Conservation (phyloP, 2,888 invertebrate genomes). For the Drosophila atroscutellata region DNA sequence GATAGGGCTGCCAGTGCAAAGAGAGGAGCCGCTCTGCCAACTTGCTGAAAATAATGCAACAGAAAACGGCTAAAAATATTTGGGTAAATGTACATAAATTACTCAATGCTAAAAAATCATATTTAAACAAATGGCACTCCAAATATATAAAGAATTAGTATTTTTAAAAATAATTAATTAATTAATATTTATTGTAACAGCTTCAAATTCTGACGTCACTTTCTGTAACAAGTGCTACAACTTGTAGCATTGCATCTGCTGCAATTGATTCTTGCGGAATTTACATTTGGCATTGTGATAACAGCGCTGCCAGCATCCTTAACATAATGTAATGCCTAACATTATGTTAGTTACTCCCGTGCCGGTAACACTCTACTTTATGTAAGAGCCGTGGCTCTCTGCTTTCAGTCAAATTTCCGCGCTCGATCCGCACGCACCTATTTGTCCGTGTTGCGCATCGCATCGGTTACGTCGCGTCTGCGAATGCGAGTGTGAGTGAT, state of each 20-base stretch:
- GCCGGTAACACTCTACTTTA: slow-evolving; percentile 8
- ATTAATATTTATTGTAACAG: not conserved
- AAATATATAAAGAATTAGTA: not conserved
- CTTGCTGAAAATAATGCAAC: not conserved
- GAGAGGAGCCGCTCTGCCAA: not conserved
- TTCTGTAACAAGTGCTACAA: slow-evolving; percentile 11
- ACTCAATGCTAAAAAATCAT: not conserved
- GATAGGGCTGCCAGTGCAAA: not conserved
- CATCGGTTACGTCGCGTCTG: slow-evolving; percentile 47
- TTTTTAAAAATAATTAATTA: not conserved
- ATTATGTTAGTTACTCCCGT: not conserved
- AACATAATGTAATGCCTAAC: slow-evolving; percentile 6
- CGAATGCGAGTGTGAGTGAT: slow-evolving; percentile 21
- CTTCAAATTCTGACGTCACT: slow-evolving; percentile 25
- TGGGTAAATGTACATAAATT: not conserved
- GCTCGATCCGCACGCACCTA: slow-evolving; percentile 41
- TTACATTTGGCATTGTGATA: not conserved
- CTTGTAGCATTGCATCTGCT: slow-evolving; percentile 23
- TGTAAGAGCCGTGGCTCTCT: slow-evolving; percentile 15
- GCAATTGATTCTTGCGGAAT: not conserved
- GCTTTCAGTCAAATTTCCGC: slow-evolving; percentile 42
- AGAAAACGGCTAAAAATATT: not conserved
- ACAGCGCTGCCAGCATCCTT: not conserved
- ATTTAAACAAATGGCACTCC: not conserved
- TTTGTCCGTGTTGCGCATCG: slow-evolving; percentile 35